These are phyloP conservation scores for Gila orcuttii DNA, from an alignment of 2,113 vertebrate genomes.

Conservation along the genomic window DNA sequence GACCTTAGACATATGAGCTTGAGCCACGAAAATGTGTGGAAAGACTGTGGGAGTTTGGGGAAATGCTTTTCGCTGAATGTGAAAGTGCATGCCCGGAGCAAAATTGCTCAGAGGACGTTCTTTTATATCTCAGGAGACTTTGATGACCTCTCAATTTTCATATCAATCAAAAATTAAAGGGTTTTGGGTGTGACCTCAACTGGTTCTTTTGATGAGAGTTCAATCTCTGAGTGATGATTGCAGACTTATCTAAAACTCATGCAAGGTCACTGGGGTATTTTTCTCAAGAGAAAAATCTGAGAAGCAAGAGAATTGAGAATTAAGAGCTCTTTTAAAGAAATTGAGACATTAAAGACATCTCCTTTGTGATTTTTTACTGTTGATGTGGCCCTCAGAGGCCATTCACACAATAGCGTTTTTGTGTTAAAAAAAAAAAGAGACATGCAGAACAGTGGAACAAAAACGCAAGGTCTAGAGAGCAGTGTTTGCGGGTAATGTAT, in stretches of 20 bases:
- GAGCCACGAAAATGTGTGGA: conserved; percentile 10
- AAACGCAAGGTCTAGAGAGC: too few relatives aligned
- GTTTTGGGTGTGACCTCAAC: neutral
- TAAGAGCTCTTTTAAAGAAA: neutral
- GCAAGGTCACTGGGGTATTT: neutral
- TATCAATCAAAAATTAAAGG: conserved; percentile 25
- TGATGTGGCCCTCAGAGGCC: too few relatives aligned
- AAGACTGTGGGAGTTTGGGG: conserved; percentile 30
- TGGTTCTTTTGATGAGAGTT: neutral
- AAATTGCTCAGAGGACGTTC: conserved; percentile 13
- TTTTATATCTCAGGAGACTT: conserved; percentile 9
- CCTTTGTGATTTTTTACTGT: neutral
- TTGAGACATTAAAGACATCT: neutral
- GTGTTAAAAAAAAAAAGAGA: too few relatives aligned
- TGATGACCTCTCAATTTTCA: conserved; percentile 10
- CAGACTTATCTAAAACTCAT: conserved; percentile 2
- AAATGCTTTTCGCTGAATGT: conserved; percentile 9
- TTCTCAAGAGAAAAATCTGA: neutral
- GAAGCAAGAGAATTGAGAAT: neutral
- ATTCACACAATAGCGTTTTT: too few relatives aligned
- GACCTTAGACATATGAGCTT: conserved; percentile 23
- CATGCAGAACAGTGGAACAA: too few relatives aligned
- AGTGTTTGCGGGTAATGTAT: too few relatives aligned
- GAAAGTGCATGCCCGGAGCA: conserved; percentile 16
- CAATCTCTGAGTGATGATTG: neutral